These are phyloP conservation scores for Ceratosolen fusciceps DNA, from an alignment of 1,140 invertebrate species.

Conservation along the genomic window DNA sequence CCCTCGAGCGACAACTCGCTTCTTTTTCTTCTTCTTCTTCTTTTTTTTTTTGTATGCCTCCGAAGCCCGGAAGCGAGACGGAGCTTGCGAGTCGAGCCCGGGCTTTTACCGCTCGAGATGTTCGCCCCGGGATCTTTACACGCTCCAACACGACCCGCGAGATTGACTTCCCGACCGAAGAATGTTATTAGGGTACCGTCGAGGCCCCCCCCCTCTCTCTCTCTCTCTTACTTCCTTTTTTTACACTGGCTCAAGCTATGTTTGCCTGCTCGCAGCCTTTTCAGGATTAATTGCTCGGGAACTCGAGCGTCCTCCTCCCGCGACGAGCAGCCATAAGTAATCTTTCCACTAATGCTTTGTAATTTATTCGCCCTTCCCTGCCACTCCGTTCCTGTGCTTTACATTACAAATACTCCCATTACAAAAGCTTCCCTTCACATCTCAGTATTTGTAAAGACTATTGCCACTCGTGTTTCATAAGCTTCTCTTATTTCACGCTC, in stretches of 20 bases:
- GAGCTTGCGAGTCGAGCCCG: conserved; percentile 11
- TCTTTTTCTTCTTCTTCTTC: neutral
- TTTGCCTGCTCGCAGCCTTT: neutral
- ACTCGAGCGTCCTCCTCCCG: neutral
- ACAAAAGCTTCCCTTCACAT: too few species aligned
- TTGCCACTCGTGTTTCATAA: too few species aligned
- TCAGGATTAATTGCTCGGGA: neutral
- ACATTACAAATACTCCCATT: too few species aligned
- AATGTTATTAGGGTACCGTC: conserved; percentile 40
- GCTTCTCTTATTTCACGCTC: too few species aligned
- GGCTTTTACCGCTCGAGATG: conserved; percentile 40
- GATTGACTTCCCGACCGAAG: conserved; percentile 34
- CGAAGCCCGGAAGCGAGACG: neutral
- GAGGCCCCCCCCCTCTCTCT: neutral
- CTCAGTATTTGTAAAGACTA: too few species aligned
- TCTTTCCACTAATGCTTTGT: neutral
- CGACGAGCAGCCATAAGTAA: neutral
- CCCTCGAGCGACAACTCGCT: too few species aligned
- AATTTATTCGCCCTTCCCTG: neutral
- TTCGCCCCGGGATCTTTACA: conserved; percentile 33
- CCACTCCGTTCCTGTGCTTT: too few species aligned
- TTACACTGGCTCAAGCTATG: neutral
- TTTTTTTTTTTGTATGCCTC: neutral
- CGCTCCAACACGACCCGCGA: conserved; percentile 37
- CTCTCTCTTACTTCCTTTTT: neutral